phyloP scores from a whole-genome alignment of 2,888 invertebrate species.

The Cenopis cana region DNA sequence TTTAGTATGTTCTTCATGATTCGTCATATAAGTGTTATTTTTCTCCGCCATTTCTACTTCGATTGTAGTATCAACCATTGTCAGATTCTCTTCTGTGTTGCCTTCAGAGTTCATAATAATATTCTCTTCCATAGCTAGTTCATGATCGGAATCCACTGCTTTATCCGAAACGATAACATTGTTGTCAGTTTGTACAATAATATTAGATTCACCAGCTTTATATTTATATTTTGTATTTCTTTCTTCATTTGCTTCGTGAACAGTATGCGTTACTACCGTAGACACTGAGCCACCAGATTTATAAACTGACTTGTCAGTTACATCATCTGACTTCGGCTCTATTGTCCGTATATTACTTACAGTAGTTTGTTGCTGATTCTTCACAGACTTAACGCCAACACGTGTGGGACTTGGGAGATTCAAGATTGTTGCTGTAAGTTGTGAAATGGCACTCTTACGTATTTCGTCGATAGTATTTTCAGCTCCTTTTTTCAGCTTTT shows the following conservation, averaged over 20 bases:
- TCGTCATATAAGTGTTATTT: neutral
- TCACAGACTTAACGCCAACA: neutral
- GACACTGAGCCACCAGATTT: neutral
- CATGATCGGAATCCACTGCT: neutral
- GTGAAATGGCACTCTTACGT: neutral
- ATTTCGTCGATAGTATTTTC: neutral
- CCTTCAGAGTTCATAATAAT: neutral
- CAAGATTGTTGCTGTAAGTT: neutral
- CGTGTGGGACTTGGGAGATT: neutral
- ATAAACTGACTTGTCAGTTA: neutral
- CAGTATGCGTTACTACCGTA: neutral
- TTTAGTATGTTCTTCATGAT: constrained; percentile 1
- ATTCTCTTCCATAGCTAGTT: neutral
- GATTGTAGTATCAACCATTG: neutral
- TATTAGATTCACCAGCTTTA: neutral
- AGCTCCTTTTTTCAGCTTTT: neutral
- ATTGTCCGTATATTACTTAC: neutral
- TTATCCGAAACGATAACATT: neutral
- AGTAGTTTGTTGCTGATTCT: neutral
- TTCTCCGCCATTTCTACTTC: neutral
- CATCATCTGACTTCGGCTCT: neutral
- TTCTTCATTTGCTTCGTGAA: neutral
- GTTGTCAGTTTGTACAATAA: neutral
- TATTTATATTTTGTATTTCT: neutral
- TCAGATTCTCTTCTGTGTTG: constrained; percentile 7